These are phyloP conservation scores for Agrypnus murinus DNA, from an alignment of 2,888 invertebrate species.

Conservation along the genomic window DNA sequence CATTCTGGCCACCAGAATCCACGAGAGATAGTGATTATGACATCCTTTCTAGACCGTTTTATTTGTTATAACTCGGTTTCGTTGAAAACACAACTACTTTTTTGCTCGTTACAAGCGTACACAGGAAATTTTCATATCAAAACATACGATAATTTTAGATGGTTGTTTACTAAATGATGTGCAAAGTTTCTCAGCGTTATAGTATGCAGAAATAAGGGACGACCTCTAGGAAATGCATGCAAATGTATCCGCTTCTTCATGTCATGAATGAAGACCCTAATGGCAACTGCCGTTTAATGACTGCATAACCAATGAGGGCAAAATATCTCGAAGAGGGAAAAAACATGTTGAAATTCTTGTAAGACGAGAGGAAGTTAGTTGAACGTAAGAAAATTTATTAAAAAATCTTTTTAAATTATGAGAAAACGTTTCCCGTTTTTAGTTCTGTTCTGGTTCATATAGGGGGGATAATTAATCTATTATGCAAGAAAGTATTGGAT, in stretches of 20 bases:
- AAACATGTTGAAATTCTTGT: no score
- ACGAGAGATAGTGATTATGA: no score
- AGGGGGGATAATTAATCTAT: no score
- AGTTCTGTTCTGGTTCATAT: no score
- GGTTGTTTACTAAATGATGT: constrained; percentile 33
- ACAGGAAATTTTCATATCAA: constrained; percentile 37
- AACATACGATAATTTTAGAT: constrained; percentile 34
- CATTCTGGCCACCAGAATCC: no score
- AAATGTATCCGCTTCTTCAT: constrained; percentile 42
- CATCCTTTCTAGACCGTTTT: no score
- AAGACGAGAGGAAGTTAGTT: no score
- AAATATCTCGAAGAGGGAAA: constrained; percentile 37
- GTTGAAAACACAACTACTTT: no score
- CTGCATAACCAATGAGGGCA: constrained; percentile 49
- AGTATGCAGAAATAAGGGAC: constrained; percentile 30
- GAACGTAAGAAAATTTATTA: no score
- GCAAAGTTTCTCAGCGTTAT: constrained; percentile 20
- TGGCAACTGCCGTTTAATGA: constrained; percentile 49
- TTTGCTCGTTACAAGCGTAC: background rate
- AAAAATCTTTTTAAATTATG: no score
- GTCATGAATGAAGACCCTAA: constrained; percentile 46
- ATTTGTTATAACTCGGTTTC: no score
- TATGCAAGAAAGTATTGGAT: background rate
- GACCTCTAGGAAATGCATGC: constrained; percentile 43
- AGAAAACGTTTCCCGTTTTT: no score